A percentile compares a stretch with the other conserved stretches of the same genome.
phyloP scores from a whole-genome alignment of 1,140 invertebrate species.

The Nephotettix cincticeps region DNA sequence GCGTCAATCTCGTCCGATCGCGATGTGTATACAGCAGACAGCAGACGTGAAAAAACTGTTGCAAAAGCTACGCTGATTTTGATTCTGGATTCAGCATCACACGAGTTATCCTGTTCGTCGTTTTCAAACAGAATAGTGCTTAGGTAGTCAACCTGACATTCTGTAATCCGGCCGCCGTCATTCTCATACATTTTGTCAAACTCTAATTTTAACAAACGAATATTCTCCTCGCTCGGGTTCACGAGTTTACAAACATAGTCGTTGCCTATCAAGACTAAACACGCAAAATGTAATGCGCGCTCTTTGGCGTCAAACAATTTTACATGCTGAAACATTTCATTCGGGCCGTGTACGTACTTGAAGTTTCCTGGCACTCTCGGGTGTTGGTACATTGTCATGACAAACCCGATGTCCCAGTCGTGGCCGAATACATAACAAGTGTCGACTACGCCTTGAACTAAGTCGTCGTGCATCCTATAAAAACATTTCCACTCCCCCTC shows the following conservation, averaged over 20 bases:
- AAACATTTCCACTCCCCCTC: constrained; percentile 12
- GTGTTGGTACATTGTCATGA: background rate
- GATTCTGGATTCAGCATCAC: too few species aligned
- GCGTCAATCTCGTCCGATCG: too few species aligned
- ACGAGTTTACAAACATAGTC: background rate
- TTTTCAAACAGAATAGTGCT: too few species aligned
- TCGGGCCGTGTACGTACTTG: background rate
- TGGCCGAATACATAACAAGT: background rate
- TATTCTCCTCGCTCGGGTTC: background rate
- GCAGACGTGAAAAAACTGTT: too few species aligned
- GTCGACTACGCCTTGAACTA: background rate
- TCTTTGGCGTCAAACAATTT: background rate
- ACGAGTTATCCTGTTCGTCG: too few species aligned
- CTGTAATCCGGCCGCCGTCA: background rate
- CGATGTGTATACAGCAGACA: too few species aligned
- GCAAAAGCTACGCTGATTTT: too few species aligned
- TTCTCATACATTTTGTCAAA: background rate
- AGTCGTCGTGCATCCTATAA: background rate
- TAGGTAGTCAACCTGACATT: too few species aligned
- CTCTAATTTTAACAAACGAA: background rate
- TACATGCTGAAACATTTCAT: background rate
- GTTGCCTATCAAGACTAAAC: background rate
- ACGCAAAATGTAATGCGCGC: background rate
- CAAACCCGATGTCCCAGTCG: background rate
- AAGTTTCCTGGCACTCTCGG: background rate